Evolutionary conservation across 1,140 invertebrate species (phyloP), one percentile per base, ranked within the genome.

Genomic region (Calycopis cecrops): DNA sequence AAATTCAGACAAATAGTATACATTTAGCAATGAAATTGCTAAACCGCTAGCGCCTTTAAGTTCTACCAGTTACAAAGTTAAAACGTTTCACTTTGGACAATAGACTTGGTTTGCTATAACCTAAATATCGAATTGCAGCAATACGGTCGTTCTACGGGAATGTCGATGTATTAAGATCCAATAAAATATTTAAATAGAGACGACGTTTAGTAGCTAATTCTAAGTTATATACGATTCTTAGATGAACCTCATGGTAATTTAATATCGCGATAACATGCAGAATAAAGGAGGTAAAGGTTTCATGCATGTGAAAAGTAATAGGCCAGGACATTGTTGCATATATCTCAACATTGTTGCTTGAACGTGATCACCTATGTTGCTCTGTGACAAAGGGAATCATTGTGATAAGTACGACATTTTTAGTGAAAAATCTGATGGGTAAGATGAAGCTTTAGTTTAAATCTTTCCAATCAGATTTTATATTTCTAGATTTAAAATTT

Each of bases 31-130:
- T 14, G 21, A 17, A 37, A 55, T 52, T 12, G 4, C 16, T 6
- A 9, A 51, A 9, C 12, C 14, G 49, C 38, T 50, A 40, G 1
- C 33, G 14, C 56, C 69, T 60, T n/a, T 70, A 4, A 52, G 59
- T 67, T 69, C 54, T 8, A 52, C 65, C 67, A 63, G 40, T 60
- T 63, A 57, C 60, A 70, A 76, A 75, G 71, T 69, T 71, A 73
- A 73, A 82, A 76, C 77, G 73, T 79, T 85, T 82, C 73, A 82
- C 79, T 82, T 82, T 77, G 77, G 74, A 85, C 82, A 85, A 83
- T 85, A 77, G 77, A 82, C 73, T 77, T 66, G 76, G 79, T 85
- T 83, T 81, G 79, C 73, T 77, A 79, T 80, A 83, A 83, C 82
- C 82, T 85, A 85, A 85, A 85, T 83, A 82, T 85, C 77, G 75